Conservation (phyloP, 1,140 invertebrate genomes). For the Zeugodacus cucurbitae region DNA sequence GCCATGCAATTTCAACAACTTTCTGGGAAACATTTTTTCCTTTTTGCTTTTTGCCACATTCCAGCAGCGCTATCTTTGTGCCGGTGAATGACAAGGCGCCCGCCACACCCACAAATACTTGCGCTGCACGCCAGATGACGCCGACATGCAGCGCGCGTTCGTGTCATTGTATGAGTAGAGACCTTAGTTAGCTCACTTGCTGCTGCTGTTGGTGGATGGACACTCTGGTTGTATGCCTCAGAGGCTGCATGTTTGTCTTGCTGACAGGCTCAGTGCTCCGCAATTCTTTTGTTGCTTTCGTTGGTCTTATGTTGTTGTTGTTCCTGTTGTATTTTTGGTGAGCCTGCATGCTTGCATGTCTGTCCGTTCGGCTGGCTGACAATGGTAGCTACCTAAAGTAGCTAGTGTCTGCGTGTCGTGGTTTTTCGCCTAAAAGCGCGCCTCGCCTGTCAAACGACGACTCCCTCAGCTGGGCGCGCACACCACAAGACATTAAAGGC, state of each 20-base stretch:
- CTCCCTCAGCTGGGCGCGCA: background rate
- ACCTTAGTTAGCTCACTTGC: background rate
- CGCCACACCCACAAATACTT: background rate
- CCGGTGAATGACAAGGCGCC: background rate
- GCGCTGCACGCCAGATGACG: background rate
- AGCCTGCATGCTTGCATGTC: background rate
- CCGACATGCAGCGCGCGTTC: background rate
- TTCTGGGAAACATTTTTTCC: background rate
- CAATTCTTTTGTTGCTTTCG: background rate
- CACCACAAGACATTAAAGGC: background rate
- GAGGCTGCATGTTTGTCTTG: background rate
- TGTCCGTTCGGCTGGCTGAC: no score
- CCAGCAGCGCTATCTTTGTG: background rate
- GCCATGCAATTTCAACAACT: slow-evolving; percentile 5
- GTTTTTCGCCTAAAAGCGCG: slow-evolving; percentile 2
- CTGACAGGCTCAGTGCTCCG: background rate
- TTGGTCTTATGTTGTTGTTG: background rate
- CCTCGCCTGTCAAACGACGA: background rate
- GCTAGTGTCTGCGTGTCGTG: background rate
- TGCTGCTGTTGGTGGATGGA: background rate
- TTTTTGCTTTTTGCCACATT: background rate
- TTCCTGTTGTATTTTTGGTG: background rate
- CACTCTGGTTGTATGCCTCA: background rate
- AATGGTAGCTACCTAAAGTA: background rate
- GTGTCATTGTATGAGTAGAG: background rate